Base-by-base conservation (phyloP, 2,113 vertebrate species). In the Acinonyx jubatus region DNA sequence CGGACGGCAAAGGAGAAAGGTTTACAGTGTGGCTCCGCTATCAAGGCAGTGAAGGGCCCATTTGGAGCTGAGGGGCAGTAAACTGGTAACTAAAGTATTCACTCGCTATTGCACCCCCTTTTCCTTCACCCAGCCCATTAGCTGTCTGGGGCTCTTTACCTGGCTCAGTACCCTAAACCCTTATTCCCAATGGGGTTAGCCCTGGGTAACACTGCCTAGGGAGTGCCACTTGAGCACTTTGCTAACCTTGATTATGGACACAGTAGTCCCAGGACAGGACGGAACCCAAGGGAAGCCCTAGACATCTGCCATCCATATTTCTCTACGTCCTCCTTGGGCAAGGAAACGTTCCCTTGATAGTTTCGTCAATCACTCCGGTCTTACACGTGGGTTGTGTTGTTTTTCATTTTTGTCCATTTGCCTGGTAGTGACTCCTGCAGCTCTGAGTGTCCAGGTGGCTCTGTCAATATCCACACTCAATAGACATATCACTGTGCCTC, bases 41-140 rank as follows among this genome's bases (percentile, higher is more conserved):
- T 6, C 29, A 7, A 41, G 7, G 36, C 68, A 86, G 19, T 9
- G 31, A 79, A 80, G 29, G 16, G 45, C 3, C 5, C 61, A 31
- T 52, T 38, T 63, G 65, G 7, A 55, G 65, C n/a, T 18, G 16
- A 45, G n/a, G 82, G 25, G 50, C 18, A 61, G 23, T 48, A 55
- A 21, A 14, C 9, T 12, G 41, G 11, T 14, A 36, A 33, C 61
- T 78, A 25, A 83, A 21, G 25, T 36, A 14, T 10, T 82, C 23
- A 1, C 29, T 78, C 6, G 14, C 33, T 14, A 10, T 2, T 5
- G 5, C n/a, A 16, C 7, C 8, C 3, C 4, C 13, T 71, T 84
- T 76, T 76, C 66, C 48, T 93, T 95, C 65, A 61, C 33, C 82
- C 31, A 65, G 48, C 7, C 68, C 38, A 16, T 9, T 18, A 50